phyloP scores from a whole-genome alignment of 1,140 invertebrate species.

The Agrilus planipennis region DNA sequence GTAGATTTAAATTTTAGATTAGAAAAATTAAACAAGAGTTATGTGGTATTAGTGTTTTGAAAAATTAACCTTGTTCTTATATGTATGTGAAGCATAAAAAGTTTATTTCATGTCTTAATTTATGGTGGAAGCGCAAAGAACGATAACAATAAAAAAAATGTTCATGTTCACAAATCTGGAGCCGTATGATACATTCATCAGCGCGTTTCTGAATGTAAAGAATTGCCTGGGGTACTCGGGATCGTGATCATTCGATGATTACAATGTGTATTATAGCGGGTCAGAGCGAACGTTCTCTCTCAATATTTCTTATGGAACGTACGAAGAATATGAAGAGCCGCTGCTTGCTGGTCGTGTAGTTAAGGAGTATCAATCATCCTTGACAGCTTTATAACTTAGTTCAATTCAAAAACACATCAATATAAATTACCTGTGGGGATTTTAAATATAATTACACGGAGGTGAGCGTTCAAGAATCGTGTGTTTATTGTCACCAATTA shows the following conservation, averaged over 20 bases:
- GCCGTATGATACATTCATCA: no score
- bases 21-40: no score
- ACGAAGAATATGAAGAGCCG: conserved; percentile 5
- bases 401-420: conserved; percentile 21
- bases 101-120: no score
- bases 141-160: no score
- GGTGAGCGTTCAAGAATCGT: conserved; percentile 16
- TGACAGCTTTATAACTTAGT: conserved; percentile 23
- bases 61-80: no score
- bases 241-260: conserved; percentile 15
- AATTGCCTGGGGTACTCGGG: conserved; percentile 6
- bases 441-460: conserved; percentile 21
- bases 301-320: not conserved
- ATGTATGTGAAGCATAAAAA: no score
- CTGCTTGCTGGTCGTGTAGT: conserved; percentile 14
- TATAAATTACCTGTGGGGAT: conserved; percentile 21
- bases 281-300: conserved; percentile 8
- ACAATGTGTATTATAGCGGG: conserved; percentile 12
- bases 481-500: conserved; percentile 19
- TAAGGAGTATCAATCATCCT: conserved; percentile 20
- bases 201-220: conserved; percentile 8
- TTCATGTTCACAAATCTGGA: no score
- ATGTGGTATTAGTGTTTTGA: no score
- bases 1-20: no score
- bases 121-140: no score